Percentiles rank a stretch among this genome's conserved stretches.
phyloP scores from a whole-genome alignment of 2,888 invertebrate species.

The Pegoplata infirma region DNA sequence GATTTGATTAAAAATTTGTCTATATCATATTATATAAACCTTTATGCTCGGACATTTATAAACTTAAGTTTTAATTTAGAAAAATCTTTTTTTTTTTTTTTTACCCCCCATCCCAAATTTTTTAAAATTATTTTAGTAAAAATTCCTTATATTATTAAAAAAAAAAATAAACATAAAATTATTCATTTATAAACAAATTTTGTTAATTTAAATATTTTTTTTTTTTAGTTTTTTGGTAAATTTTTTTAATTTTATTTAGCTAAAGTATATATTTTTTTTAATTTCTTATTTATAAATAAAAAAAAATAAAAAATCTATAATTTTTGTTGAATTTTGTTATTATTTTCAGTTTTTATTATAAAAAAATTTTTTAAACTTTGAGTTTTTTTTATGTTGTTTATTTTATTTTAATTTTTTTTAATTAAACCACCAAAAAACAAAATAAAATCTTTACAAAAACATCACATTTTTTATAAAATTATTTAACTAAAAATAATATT shows the following conservation, averaged over 20 bases:
- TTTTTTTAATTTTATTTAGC: constrained; percentile 48
- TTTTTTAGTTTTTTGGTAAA: constrained; percentile 34
- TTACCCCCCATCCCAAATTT: background rate
- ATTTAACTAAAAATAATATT: constrained; percentile 63
- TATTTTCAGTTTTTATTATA: constrained; percentile 55
- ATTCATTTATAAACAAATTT: constrained; percentile 47
- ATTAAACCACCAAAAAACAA: constrained; percentile 59
- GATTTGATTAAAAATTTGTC: too few species aligned
- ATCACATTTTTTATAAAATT: constrained; percentile 65
- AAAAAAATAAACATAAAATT: constrained; percentile 48
- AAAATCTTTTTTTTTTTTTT: constrained; percentile 60
- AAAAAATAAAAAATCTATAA: constrained; percentile 43
- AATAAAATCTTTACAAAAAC: constrained; percentile 53
- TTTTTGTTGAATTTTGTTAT: constrained; percentile 63
- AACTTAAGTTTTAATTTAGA: constrained; percentile 74
- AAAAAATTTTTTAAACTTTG: constrained; percentile 44
- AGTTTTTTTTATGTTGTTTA: constrained; percentile 66
- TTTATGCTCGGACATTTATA: too few species aligned
- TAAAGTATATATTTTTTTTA: constrained; percentile 42
- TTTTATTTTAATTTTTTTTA: constrained; percentile 68
- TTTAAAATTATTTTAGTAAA: constrained; percentile 35
- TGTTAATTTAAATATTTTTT: constrained; percentile 50
- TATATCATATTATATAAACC: too few species aligned
- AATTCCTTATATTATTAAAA: too few species aligned
- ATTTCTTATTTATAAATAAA: background rate